Evolutionary conservation across 2,888 invertebrate genomes (phyloP).

Genomic region (Hartigia nigra): DNA sequence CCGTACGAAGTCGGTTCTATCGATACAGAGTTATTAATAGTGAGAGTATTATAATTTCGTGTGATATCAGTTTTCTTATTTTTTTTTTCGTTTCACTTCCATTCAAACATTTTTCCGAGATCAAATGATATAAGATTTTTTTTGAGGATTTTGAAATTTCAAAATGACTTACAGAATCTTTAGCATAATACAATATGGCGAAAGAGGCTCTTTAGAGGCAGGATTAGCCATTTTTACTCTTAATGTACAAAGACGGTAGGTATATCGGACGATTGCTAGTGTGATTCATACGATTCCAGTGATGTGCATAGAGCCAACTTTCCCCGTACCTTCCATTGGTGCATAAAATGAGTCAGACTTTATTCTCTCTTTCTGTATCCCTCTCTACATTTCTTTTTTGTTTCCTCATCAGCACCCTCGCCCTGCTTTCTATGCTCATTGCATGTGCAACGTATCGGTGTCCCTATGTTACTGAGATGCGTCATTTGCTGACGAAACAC

Average conservation of each 20-base stretch:
- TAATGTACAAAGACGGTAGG: slow-evolving; percentile 14
- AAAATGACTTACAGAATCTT: background rate
- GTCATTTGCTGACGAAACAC: background rate
- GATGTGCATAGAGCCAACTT: slow-evolving; percentile 29
- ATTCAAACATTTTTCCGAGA: background rate
- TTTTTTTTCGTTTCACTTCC: slow-evolving; percentile 1
- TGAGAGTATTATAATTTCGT: background rate
- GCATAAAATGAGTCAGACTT: slow-evolving; percentile 25
- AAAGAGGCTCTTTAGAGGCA: slow-evolving; percentile 23
- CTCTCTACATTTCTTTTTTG: slow-evolving; percentile 3
- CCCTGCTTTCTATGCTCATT: background rate
- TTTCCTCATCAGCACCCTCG: slow-evolving; percentile 1
- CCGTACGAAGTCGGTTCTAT: slow-evolving; percentile 27
- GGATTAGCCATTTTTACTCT: slow-evolving; percentile 36
- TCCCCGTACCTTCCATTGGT: slow-evolving; percentile 16
- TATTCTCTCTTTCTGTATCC: slow-evolving; percentile 8
- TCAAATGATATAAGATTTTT: background rate
- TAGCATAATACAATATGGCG: slow-evolving; percentile 34
- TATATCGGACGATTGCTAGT: slow-evolving; percentile 16
- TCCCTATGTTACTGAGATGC: slow-evolving; percentile 4
- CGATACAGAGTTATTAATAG: background rate
- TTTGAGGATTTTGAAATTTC: background rate
- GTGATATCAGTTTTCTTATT: slow-evolving; percentile 4
- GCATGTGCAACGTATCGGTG: slow-evolving; percentile 3
- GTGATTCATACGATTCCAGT: slow-evolving; percentile 38